These are phyloP conservation scores for Tychaedon coryphoeus DNA, from an alignment of 2,113 vertebrate genomes.

Conservation along the genomic window DNA sequence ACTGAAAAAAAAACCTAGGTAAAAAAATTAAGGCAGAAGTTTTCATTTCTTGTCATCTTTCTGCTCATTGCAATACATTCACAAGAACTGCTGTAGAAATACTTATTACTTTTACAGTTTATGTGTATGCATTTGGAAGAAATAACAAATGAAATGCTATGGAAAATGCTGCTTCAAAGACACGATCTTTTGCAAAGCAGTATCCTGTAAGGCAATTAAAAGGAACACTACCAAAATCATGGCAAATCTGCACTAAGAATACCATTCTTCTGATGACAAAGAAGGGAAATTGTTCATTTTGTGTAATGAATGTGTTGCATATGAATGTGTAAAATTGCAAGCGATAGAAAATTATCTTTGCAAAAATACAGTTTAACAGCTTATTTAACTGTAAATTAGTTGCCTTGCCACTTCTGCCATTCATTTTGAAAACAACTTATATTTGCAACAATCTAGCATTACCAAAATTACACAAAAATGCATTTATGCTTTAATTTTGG, in stretches of 20 bases:
- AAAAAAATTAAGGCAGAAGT: not conserved
- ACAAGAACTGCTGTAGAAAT: not conserved
- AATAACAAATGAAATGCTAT: not conserved
- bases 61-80: not conserved
- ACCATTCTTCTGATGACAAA: not conserved
- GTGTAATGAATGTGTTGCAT: not conserved
- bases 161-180: constrained; percentile 2
- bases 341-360: not conserved
- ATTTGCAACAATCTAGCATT: not conserved
- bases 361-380: not conserved
- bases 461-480: not conserved
- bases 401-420: not conserved
- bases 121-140: not conserved
- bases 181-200: not conserved
- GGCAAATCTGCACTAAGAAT: not conserved
- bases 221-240: not conserved
- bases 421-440: not conserved
- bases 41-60: not conserved
- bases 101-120: not conserved
- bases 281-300: not conserved
- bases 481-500: not conserved
- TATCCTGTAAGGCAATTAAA: not conserved
- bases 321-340: not conserved
- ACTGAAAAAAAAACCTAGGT: not conserved
- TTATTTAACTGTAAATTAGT: not conserved